Evolutionary conservation across 2,888 invertebrate genomes (phyloP), one percentile per base, ranked within the genome.

Genomic region (Diarsia brunnea): DNA sequence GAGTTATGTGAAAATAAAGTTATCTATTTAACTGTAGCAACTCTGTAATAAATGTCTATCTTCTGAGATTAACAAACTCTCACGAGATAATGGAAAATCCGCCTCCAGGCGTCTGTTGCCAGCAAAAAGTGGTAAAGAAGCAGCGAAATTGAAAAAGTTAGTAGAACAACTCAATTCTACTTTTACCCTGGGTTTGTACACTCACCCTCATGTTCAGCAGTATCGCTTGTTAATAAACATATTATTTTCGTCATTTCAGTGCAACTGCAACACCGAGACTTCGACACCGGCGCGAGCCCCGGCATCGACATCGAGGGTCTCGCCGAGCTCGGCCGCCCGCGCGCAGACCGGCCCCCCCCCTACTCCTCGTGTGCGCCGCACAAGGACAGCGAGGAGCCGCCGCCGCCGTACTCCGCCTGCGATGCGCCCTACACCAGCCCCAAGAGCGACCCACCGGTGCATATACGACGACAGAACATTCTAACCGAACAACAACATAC

Each of bases 371-470:
- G 93, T 84, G 84, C 90, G 92, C 45, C 45, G 47, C 27, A 21
- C 45, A 53, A 68, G 38, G 38, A 7, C 10, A 38, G 75, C 58
- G 94, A 94, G 38, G 94, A 95, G 24, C 93, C 94, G 0, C 95
- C 95, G 0, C 95, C 95, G 0, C 95, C 95, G 0, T 95, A 95
- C 88, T 93, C 94, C 10, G 93, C 92, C 14, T 94, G 94, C 80
- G 91, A 91, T 85, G 92, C 92, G 0, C 79, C 92, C 4, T 92
- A 91, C 86, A 79, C 89, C 16, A 89, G 91, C 67, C 89, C 90
- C 0, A 93, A 93, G 73, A 87, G 91, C 53, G 91, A 90, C 0
- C 93, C 94, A 0, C 84, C 90, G 0, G 92, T 94, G 1, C 89
- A 91, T 27, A 87, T 92, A 79, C 53, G 73, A 12, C 45, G 70